Conservation (phyloP, 2,113 vertebrate species). For the Procavia capensis region DNA sequence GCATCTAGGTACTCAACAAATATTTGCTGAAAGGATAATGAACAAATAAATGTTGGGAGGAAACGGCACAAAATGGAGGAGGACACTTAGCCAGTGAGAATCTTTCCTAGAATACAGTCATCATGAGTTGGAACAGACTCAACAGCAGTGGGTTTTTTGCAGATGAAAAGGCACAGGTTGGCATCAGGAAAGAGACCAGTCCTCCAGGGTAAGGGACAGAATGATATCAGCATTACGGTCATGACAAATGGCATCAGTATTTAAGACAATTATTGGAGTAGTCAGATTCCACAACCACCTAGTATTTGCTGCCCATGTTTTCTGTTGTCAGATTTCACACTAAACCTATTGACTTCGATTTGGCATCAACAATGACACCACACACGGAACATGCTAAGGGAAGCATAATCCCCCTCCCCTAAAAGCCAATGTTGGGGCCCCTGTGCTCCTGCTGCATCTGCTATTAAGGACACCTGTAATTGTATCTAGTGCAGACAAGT, state of each 20-base stretch:
- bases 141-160: too few species aligned
- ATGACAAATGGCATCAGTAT: neutral
- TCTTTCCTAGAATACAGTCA: neutral
- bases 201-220: neutral
- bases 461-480: neutral
- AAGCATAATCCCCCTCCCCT: neutral
- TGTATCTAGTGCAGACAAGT: neutral
- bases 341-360: neutral
- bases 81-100: neutral
- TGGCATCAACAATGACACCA: neutral
- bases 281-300: neutral
- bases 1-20: neutral
- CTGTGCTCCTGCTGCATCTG: neutral
- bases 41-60: neutral
- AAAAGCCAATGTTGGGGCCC: neutral
- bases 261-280: neutral
- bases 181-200: neutral
- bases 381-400: neutral
- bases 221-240: neutral
- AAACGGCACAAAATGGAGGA: constrained; percentile 13
- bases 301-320: neutral
- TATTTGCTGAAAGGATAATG: neutral
- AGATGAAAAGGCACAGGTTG: neutral
- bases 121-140: too few species aligned
- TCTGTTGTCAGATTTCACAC: constrained; percentile 8